phyloP scores from a whole-genome alignment of 2,888 invertebrate genomes.

The Endotricha flammealis region DNA sequence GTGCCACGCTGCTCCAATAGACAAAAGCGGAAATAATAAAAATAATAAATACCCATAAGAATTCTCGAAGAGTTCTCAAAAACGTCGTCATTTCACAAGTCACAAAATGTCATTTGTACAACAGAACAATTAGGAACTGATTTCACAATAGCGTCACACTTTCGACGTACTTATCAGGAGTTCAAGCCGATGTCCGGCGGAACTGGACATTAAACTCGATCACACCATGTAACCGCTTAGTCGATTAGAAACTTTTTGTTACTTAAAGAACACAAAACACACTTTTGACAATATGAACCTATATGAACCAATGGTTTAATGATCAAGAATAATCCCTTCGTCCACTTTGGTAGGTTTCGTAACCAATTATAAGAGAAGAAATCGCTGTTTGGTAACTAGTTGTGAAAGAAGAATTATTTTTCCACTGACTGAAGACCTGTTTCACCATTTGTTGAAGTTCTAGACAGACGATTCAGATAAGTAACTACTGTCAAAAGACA shows the following conservation, averaged over 20 bases:
- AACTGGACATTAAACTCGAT: slow-evolving; percentile 28
- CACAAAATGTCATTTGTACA: slow-evolving; percentile 20
- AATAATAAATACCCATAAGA: slow-evolving; percentile 44
- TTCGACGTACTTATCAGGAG: slow-evolving; percentile 35
- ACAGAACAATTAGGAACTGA: slow-evolving; percentile 31
- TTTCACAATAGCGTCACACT: slow-evolving; percentile 59
- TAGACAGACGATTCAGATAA: too few species aligned
- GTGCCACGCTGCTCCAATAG: too few species aligned
- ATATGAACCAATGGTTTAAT: too few species aligned
- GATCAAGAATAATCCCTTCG: too few species aligned
- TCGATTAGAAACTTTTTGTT: slow-evolving; percentile 9
- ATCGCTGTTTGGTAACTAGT: too few species aligned
- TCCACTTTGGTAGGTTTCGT: too few species aligned
- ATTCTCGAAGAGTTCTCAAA: slow-evolving; percentile 39
- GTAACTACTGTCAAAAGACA: too few species aligned
- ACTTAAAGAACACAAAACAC: slow-evolving; percentile 1
- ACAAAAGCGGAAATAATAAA: slow-evolving; percentile 6
- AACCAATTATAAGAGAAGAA: too few species aligned
- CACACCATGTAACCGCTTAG: slow-evolving; percentile 10
- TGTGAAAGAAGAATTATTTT: too few species aligned
- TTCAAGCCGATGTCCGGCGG: slow-evolving; percentile 19
- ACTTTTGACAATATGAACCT: too few species aligned
- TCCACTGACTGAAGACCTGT: slow-evolving; percentile 6
- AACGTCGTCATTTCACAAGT: slow-evolving; percentile 39
- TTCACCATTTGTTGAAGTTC: too few species aligned